Conservation (phyloP, 2,797 vertebrate genomes). For the Pipistrellus kuhlii region DNA sequence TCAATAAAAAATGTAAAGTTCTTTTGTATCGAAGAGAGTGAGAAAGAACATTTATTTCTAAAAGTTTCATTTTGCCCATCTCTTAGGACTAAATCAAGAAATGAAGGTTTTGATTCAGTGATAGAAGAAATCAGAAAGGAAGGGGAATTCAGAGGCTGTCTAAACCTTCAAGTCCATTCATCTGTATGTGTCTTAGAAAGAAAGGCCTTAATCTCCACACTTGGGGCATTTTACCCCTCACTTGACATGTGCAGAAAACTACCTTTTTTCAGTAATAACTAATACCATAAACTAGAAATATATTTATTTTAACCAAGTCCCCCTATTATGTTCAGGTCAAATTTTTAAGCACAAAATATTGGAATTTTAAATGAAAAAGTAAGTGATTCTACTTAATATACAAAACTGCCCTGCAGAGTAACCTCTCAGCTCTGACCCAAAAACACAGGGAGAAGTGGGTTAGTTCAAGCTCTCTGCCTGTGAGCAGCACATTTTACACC, state of each 20-base stretch:
- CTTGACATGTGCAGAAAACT: background rate
- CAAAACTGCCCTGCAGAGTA: background rate
- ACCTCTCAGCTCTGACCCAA: background rate
- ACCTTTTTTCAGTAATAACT: background rate
- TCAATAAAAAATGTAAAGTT: background rate
- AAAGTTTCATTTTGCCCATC: background rate
- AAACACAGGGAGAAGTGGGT: background rate
- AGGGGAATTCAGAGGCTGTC: background rate
- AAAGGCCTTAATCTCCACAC: background rate
- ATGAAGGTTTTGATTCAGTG: background rate
- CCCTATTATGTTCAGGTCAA: background rate
- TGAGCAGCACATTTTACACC: constrained; percentile 4
- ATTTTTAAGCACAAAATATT: background rate
- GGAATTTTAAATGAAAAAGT: constrained; percentile 8
- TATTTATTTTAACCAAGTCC: background rate
- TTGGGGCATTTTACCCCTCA: background rate
- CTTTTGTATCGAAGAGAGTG: background rate
- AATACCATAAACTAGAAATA: background rate
- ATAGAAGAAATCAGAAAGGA: background rate
- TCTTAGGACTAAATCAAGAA: constrained; percentile 18
- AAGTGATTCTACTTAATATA: background rate
- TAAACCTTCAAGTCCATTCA: background rate
- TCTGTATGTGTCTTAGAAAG: background rate
- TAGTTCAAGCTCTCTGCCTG: background rate
- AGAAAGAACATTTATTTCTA: background rate